These are phyloP conservation scores for Ceratitis capitata DNA, from an alignment of 1,140 invertebrate genomes.

Conservation along the genomic window DNA sequence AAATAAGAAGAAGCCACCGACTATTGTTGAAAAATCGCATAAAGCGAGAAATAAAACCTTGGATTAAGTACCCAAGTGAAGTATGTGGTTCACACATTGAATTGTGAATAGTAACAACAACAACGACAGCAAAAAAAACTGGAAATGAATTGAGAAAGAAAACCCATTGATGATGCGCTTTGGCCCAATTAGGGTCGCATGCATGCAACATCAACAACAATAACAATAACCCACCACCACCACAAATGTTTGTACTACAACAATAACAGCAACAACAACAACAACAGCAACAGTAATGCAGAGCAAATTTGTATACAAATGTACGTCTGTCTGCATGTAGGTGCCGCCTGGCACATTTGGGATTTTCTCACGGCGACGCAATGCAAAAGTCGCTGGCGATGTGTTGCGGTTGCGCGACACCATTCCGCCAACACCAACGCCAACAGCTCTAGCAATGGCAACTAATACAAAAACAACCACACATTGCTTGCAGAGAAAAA, in stretches of 20 bases:
- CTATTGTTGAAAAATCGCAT: not conserved
- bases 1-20: not conserved
- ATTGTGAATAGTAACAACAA: not conserved
- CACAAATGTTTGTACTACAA: not conserved
- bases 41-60: not conserved
- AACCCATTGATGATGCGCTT: conserved; percentile 34
- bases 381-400: conserved; percentile 16
- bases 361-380: conserved; percentile 36
- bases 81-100: not conserved
- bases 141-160: too few species aligned
- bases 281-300: not conserved
- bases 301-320: not conserved
- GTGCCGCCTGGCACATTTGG: conserved; percentile 1
- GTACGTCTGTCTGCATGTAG: not conserved
- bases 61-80: not conserved
- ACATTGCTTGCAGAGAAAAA: not conserved
- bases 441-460: not conserved
- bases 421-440: conserved; percentile 22
- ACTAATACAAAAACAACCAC: not conserved
- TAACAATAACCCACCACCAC: not conserved
- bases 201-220: conserved; percentile 21
- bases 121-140: too few species aligned
- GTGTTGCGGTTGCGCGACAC: conserved; percentile 35
- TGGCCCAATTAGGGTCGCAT: conserved; percentile 31
- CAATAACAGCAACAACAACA: not conserved